Evolutionary conservation across 2,113 vertebrate genomes (phyloP).

Genomic region (Ammodytes marinus): DNA sequence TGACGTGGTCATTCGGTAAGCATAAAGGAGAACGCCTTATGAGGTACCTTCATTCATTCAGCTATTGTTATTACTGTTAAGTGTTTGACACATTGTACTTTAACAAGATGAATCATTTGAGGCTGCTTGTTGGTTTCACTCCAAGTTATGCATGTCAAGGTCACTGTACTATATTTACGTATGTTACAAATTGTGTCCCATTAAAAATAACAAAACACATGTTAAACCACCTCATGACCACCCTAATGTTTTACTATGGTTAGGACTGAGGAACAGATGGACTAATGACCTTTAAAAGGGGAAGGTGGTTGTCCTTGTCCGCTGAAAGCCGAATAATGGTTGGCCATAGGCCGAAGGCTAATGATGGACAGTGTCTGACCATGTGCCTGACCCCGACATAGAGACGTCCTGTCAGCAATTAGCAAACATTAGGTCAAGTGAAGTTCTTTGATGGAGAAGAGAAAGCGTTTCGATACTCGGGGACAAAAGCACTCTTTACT

Average conservation of each 20-base stretch:
- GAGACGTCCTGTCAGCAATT: slow-evolving; percentile 18
- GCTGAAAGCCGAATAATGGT: slow-evolving; percentile 2
- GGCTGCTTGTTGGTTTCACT: not conserved
- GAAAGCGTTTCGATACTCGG: slow-evolving; percentile 29
- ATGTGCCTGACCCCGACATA: slow-evolving; percentile 34
- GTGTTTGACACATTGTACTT: not conserved
- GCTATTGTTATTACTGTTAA: not conserved
- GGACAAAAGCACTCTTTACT: slow-evolving; percentile 53
- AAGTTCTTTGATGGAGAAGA: slow-evolving; percentile 22
- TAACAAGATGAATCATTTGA: not conserved
- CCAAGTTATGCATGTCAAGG: not conserved
- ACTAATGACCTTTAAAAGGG: not conserved
- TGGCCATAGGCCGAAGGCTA: slow-evolving; percentile 1
- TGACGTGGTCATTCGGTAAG: slow-evolving; percentile 93
- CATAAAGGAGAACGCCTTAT: not conserved
- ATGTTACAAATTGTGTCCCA: not conserved
- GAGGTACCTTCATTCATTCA: not conserved
- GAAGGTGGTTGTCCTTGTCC: not conserved
- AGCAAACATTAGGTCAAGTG: slow-evolving; percentile 23
- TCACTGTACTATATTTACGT: not conserved
- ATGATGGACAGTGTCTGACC: slow-evolving; percentile 15
- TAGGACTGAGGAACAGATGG: not conserved
- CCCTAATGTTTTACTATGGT: not conserved
- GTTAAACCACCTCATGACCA: not conserved
- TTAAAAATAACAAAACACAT: not conserved